Evolutionary conservation across 2,797 vertebrate species (phyloP), one percentile per base, ranked within the genome.

Genomic region (Gobionotothen gibberifrons): DNA sequence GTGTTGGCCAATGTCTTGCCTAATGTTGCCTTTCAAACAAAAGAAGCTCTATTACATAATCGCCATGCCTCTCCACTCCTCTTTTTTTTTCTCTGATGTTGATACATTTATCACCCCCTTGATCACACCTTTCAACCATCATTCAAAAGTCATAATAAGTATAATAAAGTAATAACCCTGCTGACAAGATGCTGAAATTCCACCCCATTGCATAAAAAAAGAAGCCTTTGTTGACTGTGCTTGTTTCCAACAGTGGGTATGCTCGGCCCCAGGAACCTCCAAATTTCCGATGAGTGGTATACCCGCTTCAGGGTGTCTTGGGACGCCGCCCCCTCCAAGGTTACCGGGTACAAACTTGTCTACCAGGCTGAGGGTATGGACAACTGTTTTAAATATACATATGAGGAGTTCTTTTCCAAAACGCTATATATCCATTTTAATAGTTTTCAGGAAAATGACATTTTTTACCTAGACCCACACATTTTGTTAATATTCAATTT

Each of bases 281-380:
- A 93, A 32, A 96, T 99, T 77, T 96, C 97, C 49, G 98, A 99
- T 74, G 98, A 99, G 82, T 99, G 97, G 98, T 99, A 99, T 87
- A 99, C 98, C 15, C 96, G 97, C 77, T 99, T 99, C 94, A 96
- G 95, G 75, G 98, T 99, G 75, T 95, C 97, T 77, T 99, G 98
- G 98, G 98, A 99, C 81, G 88, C 97, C 9, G 96, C 96, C 15
- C 96, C 96, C 8, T 96, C 96, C 49, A 96, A 94, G 48, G 97
- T 98, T 78, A 96, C 95, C 11, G 98, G 98, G 67, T 99, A 99
- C 92, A 99, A 98, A 90, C 94, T 99, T 75, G 93, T 97, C 9
- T 99, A 99, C 82, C 95, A 96, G 71, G 96, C 96, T 52, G 93
- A 93, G 57, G 97, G 98, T 99, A 95, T 91, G 84, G 15, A 66